Evolutionary conservation across 2,113 vertebrate genomes (phyloP).

Genomic region (Hydrochoerus hydrochaeris): DNA sequence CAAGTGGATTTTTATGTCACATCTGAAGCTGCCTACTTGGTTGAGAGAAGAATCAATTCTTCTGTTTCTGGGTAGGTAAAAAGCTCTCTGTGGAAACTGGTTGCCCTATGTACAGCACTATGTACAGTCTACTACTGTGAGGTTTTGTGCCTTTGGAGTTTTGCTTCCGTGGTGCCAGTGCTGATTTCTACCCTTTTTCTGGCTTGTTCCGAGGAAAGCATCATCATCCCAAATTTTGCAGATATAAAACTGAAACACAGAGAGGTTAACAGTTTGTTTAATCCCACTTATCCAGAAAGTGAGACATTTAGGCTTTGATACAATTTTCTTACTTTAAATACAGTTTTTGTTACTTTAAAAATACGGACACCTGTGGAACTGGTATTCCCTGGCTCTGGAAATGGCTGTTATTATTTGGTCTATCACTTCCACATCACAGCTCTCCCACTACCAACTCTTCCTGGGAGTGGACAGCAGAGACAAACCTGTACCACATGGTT

Average conservation of each 20-base stretch:
- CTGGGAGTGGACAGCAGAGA: background rate
- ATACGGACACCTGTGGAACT: background rate
- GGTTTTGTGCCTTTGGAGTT: background rate
- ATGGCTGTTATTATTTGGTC: background rate
- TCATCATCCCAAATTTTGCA: background rate
- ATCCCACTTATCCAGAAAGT: background rate
- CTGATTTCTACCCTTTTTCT: background rate
- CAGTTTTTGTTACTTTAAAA: slow-evolving; percentile 23
- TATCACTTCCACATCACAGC: background rate
- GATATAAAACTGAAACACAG: background rate
- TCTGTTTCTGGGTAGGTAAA: background rate
- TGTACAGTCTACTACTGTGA: background rate
- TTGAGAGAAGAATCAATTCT: background rate
- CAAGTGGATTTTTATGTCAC: slow-evolving; percentile 8
- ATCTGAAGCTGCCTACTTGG: slow-evolving; percentile 16
- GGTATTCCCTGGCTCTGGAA: background rate
- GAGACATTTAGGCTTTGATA: background rate
- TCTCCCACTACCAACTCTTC: background rate
- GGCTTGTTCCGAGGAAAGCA: background rate
- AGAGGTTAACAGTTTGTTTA: background rate
- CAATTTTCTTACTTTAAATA: slow-evolving; percentile 18
- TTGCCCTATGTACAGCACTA: background rate
- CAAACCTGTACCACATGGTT: no score
- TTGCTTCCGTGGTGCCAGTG: background rate
- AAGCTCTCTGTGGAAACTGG: background rate